Evolutionary conservation across 2,797 vertebrate species (phyloP), one percentile per base, ranked within the genome.

Genomic region (Acanthis flammea): DNA sequence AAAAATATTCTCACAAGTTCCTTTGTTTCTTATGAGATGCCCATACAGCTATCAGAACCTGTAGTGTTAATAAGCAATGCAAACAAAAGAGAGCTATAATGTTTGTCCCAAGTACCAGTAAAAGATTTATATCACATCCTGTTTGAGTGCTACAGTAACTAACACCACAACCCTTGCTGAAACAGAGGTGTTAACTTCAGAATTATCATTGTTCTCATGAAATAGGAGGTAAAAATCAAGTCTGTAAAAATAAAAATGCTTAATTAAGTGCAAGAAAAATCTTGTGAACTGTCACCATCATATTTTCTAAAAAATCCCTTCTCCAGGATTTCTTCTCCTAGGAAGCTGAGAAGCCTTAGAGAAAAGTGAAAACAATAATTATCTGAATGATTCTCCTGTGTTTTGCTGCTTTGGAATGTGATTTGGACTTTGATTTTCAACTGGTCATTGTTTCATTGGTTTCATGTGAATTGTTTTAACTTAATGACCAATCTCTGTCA

Each of bases 1-100:
- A 95, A 83, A 35, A 68, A 86, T 74, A 41, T 74, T 83, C 73
- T 96, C 48, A 74, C 33, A 80, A 73, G 33, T 75, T 93, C n/a
- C 33, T 89, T 94, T 82, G 60, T 82, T 90, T 42, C 28, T 86
- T 93, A 78, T 58, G 45, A 94, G 72, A 62, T 75, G 41, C 12
- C 94, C 54, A 68, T 81, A 74, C 22, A 86, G 58, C 91, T 95
- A 72, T 96, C 95, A 95, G 65, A 62, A 44, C 17, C 42, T 81
- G 58, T 55, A 88, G 47, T 42, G 19, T 39, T 83, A 90, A 76
- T 62, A 12, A 91, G 30, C 47, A 94, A 73, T 66, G 58, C 28
- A 94, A 93, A 92, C 55, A 80, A 92, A 88, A 78, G 42, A 81
- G 41, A 86, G 31, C 10, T 88, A 47, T 78, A 92, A 96, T 96